A percentile compares a stretch with the other conserved stretches of the same genome.
These are phyloP conservation scores for Temnothorax nylanderi DNA, from an alignment of 1,140 invertebrate species.

Conservation along the genomic window DNA sequence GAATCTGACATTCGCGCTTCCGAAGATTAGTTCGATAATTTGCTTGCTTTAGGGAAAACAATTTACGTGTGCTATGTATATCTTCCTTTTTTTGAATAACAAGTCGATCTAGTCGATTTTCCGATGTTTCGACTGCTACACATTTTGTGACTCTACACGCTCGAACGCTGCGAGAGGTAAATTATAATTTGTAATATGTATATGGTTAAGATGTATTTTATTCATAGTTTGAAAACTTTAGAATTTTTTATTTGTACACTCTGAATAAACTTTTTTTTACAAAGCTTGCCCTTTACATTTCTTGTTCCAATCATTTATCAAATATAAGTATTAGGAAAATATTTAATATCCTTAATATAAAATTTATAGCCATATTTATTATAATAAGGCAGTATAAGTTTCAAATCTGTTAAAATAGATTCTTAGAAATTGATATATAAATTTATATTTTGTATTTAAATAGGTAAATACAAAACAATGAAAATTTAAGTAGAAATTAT, in stretches of 20 bases:
- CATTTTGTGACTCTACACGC: slow-evolving; percentile 23
- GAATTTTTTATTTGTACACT: slow-evolving; percentile 74
- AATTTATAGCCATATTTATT: not conserved
- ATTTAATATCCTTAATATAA: not conserved
- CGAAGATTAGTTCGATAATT: slow-evolving; percentile 11
- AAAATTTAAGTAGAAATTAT: not conserved
- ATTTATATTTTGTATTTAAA: not conserved
- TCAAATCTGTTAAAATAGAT: not conserved
- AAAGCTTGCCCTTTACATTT: slow-evolving; percentile 27
- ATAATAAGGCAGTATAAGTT: not conserved
- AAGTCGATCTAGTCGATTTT: slow-evolving; percentile 43
- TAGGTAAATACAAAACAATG: not conserved
- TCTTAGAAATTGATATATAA: not conserved
- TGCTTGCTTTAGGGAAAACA: not conserved
- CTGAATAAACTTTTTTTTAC: slow-evolving; percentile 77
- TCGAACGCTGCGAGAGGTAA: not conserved
- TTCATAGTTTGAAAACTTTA: slow-evolving; percentile 59
- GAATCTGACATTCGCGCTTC: not conserved
- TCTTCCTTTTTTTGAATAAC: slow-evolving; percentile 30
- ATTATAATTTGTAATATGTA: slow-evolving; percentile 44
- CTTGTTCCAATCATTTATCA: not conserved
- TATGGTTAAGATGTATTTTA: slow-evolving; percentile 61
- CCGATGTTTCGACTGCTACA: slow-evolving; percentile 40
- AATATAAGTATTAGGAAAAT: not conserved
- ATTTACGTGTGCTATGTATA: slow-evolving; percentile 8